Conservation (phyloP, 2,797 vertebrate species). For the Neosilurus mollespiculum region DNA sequence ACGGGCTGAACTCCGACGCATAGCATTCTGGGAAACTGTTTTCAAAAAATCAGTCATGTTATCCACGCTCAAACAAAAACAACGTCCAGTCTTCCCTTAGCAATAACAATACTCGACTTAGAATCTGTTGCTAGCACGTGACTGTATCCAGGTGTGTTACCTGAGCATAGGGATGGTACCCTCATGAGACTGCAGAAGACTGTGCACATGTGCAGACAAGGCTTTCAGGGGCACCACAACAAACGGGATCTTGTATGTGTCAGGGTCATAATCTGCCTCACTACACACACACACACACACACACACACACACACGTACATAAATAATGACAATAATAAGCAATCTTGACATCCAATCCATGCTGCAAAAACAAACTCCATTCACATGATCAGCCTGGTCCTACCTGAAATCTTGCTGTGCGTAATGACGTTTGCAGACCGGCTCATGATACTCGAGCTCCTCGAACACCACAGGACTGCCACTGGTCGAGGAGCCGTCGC, state of each 20-base stretch:
- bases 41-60: background rate
- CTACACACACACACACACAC: slow-evolving; percentile 66
- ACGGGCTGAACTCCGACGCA: slow-evolving; percentile 80
- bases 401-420: slow-evolving; percentile 85
- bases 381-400: too few species aligned
- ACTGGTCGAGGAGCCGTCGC: slow-evolving; percentile 86
- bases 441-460: slow-evolving; percentile 94
- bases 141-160: slow-evolving; percentile 62
- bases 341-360: background rate
- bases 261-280: slow-evolving; percentile 94
- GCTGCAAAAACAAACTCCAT: background rate
- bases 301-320: slow-evolving; percentile 48
- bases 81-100: background rate
- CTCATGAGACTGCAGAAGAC: slow-evolving; percentile 89
- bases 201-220: slow-evolving; percentile 90
- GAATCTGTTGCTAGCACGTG: background rate
- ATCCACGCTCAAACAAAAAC: background rate
- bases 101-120: background rate
- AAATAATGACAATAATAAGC: background rate
- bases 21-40: slow-evolving; percentile 94
- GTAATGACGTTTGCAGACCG: slow-evolving; percentile 89
- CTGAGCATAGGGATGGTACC: slow-evolving; percentile 93
- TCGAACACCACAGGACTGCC: slow-evolving; percentile 95
- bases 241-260: slow-evolving; percentile 91
- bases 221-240: slow-evolving; percentile 87